Evolutionary conservation across 2,888 invertebrate species (phyloP).

Genomic region (Metacarcinus magister): DNA sequence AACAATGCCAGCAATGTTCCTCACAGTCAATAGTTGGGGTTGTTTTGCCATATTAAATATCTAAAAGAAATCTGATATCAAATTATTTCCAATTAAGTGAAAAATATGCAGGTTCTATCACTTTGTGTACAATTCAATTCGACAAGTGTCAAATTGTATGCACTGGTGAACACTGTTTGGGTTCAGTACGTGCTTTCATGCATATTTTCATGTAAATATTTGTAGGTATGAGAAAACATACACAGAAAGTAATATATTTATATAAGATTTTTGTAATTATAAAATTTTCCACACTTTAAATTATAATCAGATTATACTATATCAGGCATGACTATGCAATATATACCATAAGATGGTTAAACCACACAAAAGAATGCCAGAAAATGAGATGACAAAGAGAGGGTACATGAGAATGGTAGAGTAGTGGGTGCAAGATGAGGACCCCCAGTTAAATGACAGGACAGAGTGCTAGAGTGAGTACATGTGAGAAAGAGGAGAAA

Average conservation of each 20-base stretch:
- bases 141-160: conserved; percentile 19
- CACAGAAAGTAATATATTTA: not conserved
- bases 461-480: no score
- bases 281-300: not conserved
- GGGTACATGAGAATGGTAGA: no score
- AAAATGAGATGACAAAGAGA: no score
- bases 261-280: not conserved
- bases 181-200: conserved; percentile 17
- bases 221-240: not conserved
- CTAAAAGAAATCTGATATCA: not conserved
- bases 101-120: not conserved
- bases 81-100: not conserved
- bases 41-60: not conserved
- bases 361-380: no score
- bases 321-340: conserved; percentile 22
- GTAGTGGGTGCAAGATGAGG: no score
- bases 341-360: not conserved
- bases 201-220: conserved; percentile 9
- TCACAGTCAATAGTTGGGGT: not conserved
- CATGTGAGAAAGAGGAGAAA: no score
- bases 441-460: no score
- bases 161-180: not conserved
- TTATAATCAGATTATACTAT: conserved; percentile 10
- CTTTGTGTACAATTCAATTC: not conserved
- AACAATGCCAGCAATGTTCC: conserved; percentile 26